phyloP scores from a whole-genome alignment of 2,888 invertebrate species.

The Blastobasis lacticolella region DNA sequence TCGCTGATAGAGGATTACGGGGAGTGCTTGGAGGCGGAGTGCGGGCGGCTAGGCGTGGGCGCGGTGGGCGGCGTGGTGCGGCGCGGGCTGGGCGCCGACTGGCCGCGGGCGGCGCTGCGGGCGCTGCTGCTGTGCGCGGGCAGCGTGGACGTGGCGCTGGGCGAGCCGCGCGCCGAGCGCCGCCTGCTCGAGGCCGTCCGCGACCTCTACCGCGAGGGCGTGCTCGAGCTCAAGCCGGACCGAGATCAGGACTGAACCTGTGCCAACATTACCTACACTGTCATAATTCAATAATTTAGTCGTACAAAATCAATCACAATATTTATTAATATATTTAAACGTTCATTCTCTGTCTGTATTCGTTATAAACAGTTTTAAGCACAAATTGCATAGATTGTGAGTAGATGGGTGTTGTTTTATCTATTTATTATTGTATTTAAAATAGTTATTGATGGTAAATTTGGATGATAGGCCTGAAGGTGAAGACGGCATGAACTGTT shows the following conservation, averaged over 20 bases:
- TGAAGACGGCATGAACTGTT: conserved; percentile 24
- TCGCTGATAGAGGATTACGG: conserved; percentile 82
- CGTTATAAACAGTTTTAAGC: conserved; percentile 34
- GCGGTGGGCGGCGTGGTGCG: conserved; percentile 65
- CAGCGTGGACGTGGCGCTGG: conserved; percentile 86
- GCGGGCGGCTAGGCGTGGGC: conserved; percentile 76
- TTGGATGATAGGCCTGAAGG: conserved; percentile 18
- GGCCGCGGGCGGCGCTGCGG: conserved; percentile 80
- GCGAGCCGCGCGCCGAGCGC: conserved; percentile 83
- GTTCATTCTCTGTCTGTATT: conserved; percentile 1
- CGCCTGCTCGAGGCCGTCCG: conserved; percentile 82
- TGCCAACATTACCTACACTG: conserved; percentile 34
- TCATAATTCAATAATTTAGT: too few species aligned
- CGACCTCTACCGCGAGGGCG: conserved; percentile 81
- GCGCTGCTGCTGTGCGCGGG: conserved; percentile 87
- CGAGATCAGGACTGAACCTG: conserved; percentile 39
- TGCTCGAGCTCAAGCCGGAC: conserved; percentile 72
- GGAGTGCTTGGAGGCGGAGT: conserved; percentile 75
- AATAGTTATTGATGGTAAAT: conserved; percentile 33
- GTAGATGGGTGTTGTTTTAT: conserved; percentile 25
- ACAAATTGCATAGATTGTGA: conserved; percentile 31
- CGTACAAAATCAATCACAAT: conserved; percentile 4
- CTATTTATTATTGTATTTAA: conserved; percentile 20
- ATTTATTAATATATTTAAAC: too few species aligned
- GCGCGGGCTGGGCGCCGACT: conserved; percentile 73